Evolutionary conservation across 1,140 invertebrate genomes (phyloP).

Genomic region (Rhynchophorus ferrugineus): DNA sequence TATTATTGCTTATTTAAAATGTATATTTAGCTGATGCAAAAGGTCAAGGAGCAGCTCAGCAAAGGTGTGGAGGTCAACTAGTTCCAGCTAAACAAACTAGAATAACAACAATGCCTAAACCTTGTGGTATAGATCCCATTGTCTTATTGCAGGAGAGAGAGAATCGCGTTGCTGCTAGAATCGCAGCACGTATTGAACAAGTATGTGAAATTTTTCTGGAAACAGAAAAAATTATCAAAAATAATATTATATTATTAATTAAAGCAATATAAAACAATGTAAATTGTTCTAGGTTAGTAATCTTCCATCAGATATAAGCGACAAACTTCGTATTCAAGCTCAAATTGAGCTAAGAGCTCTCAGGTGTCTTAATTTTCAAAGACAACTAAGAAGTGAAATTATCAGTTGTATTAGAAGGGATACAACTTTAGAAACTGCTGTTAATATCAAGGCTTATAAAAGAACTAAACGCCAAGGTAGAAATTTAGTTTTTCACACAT

Average conservation of each 20-base stretch:
- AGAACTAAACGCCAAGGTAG: conserved; percentile 85
- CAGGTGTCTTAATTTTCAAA: conserved; percentile 90
- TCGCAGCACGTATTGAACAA: conserved; percentile 76
- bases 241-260: too few relatives aligned
- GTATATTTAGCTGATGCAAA: conserved; percentile 7
- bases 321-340: conserved; percentile 85
- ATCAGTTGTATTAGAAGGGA: conserved; percentile 85
- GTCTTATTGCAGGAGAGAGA: conserved; percentile 90
- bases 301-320: conserved; percentile 85
- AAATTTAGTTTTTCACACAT: background rate
- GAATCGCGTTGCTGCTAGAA: conserved; percentile 77
- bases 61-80: conserved; percentile 11
- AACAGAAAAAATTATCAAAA: too few relatives aligned
- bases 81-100: conserved; percentile 58
- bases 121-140: conserved; percentile 86
- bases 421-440: conserved; percentile 91
- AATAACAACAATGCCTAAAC: conserved; percentile 84
- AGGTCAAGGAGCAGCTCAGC: conserved; percentile 12
- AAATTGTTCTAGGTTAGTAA: conserved; percentile 49
- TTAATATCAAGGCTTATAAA: conserved; percentile 96
- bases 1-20: too few relatives aligned
- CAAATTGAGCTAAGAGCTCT: conserved; percentile 92
- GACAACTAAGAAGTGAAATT: conserved; percentile 76
- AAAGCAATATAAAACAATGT: too few relatives aligned
- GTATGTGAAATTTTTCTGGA: too few relatives aligned